These are phyloP conservation scores for Leptonema lineaticorne DNA, from an alignment of 1,140 invertebrate species.

Conservation along the genomic window DNA sequence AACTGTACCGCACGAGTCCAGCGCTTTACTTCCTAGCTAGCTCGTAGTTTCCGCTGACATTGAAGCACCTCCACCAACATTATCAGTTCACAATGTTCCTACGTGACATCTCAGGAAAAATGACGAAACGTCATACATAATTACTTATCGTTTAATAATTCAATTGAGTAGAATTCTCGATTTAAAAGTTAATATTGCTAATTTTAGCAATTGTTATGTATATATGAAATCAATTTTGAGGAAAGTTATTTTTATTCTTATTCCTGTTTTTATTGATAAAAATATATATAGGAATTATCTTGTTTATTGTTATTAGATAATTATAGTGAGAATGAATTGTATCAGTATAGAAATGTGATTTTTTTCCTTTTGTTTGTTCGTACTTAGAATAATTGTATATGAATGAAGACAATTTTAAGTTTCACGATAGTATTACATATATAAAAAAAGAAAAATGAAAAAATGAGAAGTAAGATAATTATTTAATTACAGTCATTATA, in stretches of 20 bases:
- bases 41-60: neutral
- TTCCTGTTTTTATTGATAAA: neutral
- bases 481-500: no score
- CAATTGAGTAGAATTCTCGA: neutral
- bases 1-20: slow-evolving; percentile 9
- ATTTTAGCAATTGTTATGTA: neutral
- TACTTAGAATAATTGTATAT: no score
- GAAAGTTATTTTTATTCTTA: neutral
- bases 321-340: neutral
- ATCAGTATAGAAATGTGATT: no score
- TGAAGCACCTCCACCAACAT: neutral
- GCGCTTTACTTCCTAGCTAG: slow-evolving; percentile 21
- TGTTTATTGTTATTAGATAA: slow-evolving; percentile 1
- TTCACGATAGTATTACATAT: no score
- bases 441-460: no score
- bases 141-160: neutral
- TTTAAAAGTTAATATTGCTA: neutral
- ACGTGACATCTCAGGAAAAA: slow-evolving; percentile 13
- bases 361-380: no score
- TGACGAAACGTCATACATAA: neutral
- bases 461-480: no score
- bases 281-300: neutral
- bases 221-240: neutral
- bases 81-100: slow-evolving; percentile 5
- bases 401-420: no score